Conservation (phyloP, 1,140 invertebrate genomes). For the Drosophila nannoptera region DNA sequence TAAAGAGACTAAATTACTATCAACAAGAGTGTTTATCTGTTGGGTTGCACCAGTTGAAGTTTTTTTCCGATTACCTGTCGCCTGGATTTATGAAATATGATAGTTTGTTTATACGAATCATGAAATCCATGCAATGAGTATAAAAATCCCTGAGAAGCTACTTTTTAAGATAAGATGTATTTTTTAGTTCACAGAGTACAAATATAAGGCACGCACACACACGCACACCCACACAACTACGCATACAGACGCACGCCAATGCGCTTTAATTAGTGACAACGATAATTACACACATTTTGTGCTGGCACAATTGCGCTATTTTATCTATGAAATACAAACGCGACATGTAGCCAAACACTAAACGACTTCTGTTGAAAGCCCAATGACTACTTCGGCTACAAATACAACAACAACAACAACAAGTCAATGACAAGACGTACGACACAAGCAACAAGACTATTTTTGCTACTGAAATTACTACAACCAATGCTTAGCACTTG, state of each 20-base stretch:
- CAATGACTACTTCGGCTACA: constrained; percentile 49
- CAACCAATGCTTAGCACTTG: constrained; percentile 68
- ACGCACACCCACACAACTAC: constrained; percentile 5
- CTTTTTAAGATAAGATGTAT: constrained; percentile 21
- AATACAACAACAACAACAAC: constrained; percentile 45
- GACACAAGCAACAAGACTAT: constrained; percentile 20
- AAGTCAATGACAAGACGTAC: constrained; percentile 49
- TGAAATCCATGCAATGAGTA: constrained; percentile 13
- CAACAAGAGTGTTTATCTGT: not conserved
- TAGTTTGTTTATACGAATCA: constrained; percentile 19
- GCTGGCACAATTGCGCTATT: constrained; percentile 57
- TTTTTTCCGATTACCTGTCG: constrained; percentile 1
- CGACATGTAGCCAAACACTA: constrained; percentile 51
- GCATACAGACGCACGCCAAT: not conserved
- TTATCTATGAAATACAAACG: constrained; percentile 65
- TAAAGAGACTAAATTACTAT: too few species aligned
- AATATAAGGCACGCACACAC: constrained; percentile 17
- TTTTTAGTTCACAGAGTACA: constrained; percentile 16
- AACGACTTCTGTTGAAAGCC: constrained; percentile 70
- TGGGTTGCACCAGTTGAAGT: constrained; percentile 6
- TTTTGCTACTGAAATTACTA: constrained; percentile 51
- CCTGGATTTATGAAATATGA: constrained; percentile 30
- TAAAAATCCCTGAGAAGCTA: constrained; percentile 3
- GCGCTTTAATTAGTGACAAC: constrained; percentile 75
- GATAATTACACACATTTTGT: constrained; percentile 70